Evolutionary conservation across 2,888 invertebrate species (phyloP), one percentile per base, ranked within the genome.

Genomic region (Lysandra bellargus): DNA sequence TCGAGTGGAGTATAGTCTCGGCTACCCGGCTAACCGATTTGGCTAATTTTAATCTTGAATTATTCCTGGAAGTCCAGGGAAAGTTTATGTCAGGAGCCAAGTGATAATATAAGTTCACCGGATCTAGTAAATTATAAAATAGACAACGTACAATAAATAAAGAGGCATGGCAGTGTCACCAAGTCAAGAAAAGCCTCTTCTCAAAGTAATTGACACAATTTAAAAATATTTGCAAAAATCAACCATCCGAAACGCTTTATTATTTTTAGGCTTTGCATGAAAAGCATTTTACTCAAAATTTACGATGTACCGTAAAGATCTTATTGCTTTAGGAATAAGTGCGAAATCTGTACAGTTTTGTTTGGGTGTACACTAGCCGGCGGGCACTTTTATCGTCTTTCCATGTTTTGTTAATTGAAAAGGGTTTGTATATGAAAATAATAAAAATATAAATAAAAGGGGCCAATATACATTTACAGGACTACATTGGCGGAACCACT

Each of bases 371-470:
- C 33, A 69, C 12, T 69, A 5, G 33, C 69, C 69, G 17, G 14
- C 69, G 69, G 69, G 69, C 69, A 69, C 33, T 69, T 69, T 69
- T 69, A 69, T 69, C 33, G 69, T 69, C 69, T 69, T 69, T 17
- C 69, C 69, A 14, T 69, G 69, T 69, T 69, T 69, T 37, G 69
- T 69, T 69, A 69, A 69, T 69, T 69, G 69, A 37, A 33, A 33
- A 33, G 33, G 69, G 69, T 69, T 69, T 69, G 69, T 69, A 69
- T 37, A 6, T 61, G n/a, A 30, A 69, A 69, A 69, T 37, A 69
- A 69, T 37, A 69, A 33, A 23, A 76, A 79, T 77, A 76, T 57
- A 53, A 60, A 23, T 23, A 61, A 78, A 74, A 74, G 78, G 73
- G 78, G 61, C 49, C 49, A 74, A 23, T 78, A 61, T 14, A 69